Conservation (phyloP, 2,797 vertebrate species). For the Pachyuromys duprasi region DNA sequence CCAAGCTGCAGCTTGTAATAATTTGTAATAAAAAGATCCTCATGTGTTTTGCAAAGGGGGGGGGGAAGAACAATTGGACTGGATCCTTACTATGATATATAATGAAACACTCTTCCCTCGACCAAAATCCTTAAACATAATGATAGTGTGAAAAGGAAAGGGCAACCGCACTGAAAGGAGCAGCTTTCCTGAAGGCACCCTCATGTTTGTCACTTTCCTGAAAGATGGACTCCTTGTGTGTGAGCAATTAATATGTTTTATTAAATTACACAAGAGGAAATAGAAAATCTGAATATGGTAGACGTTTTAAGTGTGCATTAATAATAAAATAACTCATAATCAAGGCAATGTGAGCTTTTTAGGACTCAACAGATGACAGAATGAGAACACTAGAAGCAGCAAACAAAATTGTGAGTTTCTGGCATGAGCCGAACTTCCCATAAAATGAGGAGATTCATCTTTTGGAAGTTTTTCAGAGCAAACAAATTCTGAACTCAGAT, state of each 20-base stretch:
- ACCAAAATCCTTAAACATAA: neutral
- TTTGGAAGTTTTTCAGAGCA: neutral
- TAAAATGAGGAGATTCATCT: neutral
- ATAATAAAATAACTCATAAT: neutral
- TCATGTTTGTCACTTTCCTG: neutral
- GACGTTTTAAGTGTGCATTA: neutral
- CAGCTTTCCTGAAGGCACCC: neutral
- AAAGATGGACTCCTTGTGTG: neutral
- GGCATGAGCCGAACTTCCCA: neutral
- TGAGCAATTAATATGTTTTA: conserved; percentile 1
- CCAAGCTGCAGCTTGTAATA: no score
- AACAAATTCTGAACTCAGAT: neutral
- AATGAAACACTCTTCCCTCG: neutral
- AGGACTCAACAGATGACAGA: neutral
- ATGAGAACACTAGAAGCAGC: neutral
- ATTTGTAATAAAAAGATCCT: no score
- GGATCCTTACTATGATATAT: neutral
- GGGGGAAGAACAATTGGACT: no score
- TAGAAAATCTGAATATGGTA: conserved; percentile 8
- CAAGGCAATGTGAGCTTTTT: neutral
- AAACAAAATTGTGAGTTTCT: neutral
- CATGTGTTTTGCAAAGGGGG: no score
- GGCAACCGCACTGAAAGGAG: neutral
- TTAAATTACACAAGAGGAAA: neutral
- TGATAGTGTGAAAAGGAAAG: neutral